Base-by-base conservation (phyloP, 2,797 vertebrate species). In the Caiman crocodilus region DNA sequence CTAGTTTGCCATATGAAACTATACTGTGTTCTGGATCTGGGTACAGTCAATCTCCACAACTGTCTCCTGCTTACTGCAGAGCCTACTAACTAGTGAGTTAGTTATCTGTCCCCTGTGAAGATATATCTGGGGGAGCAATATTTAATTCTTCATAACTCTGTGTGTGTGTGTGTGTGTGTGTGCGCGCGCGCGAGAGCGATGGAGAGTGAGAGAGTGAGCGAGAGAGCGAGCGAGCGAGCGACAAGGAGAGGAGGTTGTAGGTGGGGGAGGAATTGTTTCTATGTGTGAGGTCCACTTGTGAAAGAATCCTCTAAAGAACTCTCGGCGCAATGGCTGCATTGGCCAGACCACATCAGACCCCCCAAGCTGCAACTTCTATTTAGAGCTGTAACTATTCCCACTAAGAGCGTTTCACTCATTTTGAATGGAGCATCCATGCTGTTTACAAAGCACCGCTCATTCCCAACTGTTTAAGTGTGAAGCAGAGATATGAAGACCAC, bases 51-150 rank as follows among this genome's bases (percentile, higher is more conserved):
- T 32, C 67, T 63, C 13, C 1, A 3, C 59, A 35, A 28, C 35
- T 35, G 32, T 13, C 12, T 64, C 67, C 59, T 57, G 67, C 60
- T 81, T 23, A 1, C 1, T 25, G 57, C 69, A 69, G 50, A 0
- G 5, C 17, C 18, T 35, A 56, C 78, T 93, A 30, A 42, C 30
- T 30, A 13, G 30, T 30, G 25, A 17, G 15, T 0, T 0, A 0
- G 0, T 58, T 64, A 18, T 15, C 4, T 55, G 56, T 63, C 30
- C 42, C n/a, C 10, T 15, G 1, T 50, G n/a, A 63, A 85, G 81
- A 71, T n/a, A 14, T 3, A 18, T 15, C 32, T 28, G 59, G 25
- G 10, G 32, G 17, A 18, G 25, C 59, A 61, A 35, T 23, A 58
- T 57, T 59, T 35, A 42, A 56, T 11, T 63, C 74, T 90, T 67